Evolutionary conservation across 2,113 vertebrate genomes (phyloP).

Genomic region (Brachypteracias leptosomus): DNA sequence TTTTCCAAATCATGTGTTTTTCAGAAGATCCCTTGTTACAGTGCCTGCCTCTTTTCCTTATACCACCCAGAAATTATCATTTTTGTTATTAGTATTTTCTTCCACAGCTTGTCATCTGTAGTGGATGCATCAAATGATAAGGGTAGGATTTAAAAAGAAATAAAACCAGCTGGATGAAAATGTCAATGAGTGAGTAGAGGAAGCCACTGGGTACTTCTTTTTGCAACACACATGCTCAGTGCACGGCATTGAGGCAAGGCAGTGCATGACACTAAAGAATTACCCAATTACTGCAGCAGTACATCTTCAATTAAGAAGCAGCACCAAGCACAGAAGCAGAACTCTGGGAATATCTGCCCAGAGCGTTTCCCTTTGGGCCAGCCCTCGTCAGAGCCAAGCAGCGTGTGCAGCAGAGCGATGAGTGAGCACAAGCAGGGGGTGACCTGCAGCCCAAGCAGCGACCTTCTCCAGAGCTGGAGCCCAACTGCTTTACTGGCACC

Average conservation of each 20-base stretch:
- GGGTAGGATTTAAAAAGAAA: background rate
- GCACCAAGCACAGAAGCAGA: background rate
- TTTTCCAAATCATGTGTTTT: background rate
- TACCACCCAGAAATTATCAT: background rate
- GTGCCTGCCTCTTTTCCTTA: background rate
- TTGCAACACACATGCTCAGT: background rate
- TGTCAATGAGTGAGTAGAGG: background rate
- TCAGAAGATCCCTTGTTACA: background rate
- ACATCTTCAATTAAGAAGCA: background rate
- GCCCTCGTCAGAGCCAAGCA: background rate
- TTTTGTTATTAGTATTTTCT: background rate
- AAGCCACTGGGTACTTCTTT: background rate
- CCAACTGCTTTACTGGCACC: conserved; percentile 3
- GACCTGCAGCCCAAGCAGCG: conserved; percentile 17
- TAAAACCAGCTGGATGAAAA: background rate
- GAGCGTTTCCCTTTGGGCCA: background rate
- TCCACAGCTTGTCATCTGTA: background rate
- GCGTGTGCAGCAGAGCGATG: background rate
- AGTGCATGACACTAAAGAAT: background rate
- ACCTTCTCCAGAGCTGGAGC: background rate
- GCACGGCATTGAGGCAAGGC: background rate
- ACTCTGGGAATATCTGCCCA: background rate
- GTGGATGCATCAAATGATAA: background rate
- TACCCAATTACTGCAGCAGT: background rate
- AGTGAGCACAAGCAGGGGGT: conserved; percentile 1